These are phyloP conservation scores for Aphelinus certus DNA, from an alignment of 1,140 invertebrate species.

Conservation along the genomic window DNA sequence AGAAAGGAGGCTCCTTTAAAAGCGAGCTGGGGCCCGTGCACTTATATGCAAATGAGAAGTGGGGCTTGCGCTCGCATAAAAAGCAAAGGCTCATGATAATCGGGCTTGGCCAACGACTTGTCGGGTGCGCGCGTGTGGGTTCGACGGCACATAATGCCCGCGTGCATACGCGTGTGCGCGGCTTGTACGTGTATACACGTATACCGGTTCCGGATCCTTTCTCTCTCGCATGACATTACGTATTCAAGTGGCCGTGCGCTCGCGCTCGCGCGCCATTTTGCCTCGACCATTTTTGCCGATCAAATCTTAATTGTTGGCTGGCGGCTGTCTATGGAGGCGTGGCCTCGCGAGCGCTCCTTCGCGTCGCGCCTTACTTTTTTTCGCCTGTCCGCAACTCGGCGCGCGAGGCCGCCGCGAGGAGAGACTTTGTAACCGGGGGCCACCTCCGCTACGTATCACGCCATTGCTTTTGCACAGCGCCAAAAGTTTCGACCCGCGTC, in stretches of 20 bases:
- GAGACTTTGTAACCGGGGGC: constrained; percentile 24
- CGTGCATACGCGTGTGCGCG: neutral
- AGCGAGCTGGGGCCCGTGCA: constrained; percentile 29
- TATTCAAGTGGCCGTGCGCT: constrained; percentile 28
- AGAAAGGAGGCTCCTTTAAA: no score
- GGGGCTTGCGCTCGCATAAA: neutral
- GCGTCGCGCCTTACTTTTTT: constrained; percentile 51
- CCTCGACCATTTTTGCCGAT: constrained; percentile 68
- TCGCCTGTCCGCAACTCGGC: constrained; percentile 7
- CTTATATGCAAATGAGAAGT: constrained; percentile 51
- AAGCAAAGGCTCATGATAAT: constrained; percentile 21
- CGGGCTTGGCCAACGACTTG: neutral
- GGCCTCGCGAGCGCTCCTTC: constrained; percentile 43
- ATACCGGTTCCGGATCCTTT: neutral
- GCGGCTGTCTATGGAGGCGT: constrained; percentile 67
- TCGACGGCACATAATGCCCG: constrained; percentile 5
- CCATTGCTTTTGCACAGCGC: neutral
- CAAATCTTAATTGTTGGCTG: constrained; percentile 69
- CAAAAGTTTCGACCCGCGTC: no score
- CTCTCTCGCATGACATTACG: constrained; percentile 39
- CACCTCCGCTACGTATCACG: constrained; percentile 17
- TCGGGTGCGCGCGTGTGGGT: constrained; percentile 20
- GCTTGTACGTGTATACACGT: neutral
- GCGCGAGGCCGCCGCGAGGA: neutral
- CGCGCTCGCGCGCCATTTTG: constrained; percentile 61